Conservation (phyloP, 1,140 invertebrate species). For the Drosophila nannoptera region DNA sequence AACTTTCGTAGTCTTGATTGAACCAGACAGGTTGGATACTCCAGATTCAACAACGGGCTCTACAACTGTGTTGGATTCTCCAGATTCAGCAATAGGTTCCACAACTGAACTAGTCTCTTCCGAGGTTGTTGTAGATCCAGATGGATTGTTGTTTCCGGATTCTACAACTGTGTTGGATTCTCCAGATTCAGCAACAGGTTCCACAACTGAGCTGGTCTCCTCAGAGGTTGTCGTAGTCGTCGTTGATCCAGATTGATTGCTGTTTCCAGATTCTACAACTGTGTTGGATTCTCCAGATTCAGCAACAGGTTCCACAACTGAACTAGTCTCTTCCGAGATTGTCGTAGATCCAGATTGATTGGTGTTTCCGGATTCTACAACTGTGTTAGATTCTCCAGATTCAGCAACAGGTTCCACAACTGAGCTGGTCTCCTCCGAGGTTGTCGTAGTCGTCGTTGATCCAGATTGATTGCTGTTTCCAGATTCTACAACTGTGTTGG, state of each 20-base stretch:
- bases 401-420: background rate
- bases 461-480: background rate
- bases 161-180: background rate
- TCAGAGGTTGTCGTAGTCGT: background rate
- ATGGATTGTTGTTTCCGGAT: background rate
- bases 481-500: background rate
- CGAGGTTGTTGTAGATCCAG: slow-evolving; percentile 1
- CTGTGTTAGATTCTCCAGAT: too few species aligned
- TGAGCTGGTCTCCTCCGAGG: background rate
- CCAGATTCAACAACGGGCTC: background rate
- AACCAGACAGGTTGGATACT: background rate
- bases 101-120: background rate
- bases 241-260: background rate
- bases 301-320: background rate
- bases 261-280: background rate
- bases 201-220: background rate
- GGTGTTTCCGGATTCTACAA: background rate
- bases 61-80: too few species aligned
- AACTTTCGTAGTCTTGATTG: background rate
- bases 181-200: background rate
- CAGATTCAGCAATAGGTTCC: background rate
- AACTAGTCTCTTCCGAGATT: background rate
- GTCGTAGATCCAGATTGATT: background rate
- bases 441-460: background rate
- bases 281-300: background rate